Conservation (phyloP, 2,113 vertebrate species). For the Corythaeola cristata region DNA sequence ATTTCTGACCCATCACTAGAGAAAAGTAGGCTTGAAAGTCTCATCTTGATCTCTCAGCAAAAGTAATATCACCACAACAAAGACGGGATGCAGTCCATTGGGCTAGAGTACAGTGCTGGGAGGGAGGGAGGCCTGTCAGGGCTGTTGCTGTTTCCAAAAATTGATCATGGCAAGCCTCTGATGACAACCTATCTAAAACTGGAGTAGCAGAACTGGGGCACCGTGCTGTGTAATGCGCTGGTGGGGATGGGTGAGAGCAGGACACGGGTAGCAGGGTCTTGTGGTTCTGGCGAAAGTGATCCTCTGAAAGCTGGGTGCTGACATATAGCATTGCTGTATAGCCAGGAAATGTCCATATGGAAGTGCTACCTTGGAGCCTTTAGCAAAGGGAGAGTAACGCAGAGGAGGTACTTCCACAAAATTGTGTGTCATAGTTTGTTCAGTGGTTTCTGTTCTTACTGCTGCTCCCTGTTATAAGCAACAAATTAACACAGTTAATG, state of each 20-base stretch:
- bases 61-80: neutral
- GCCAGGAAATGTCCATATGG: neutral
- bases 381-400: neutral
- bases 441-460: neutral
- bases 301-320: neutral
- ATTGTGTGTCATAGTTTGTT: neutral
- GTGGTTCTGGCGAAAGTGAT: neutral
- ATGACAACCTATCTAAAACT: neutral
- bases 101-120: neutral
- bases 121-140: neutral
- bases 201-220: neutral
- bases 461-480: neutral
- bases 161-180: neutral
- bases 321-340: neutral
- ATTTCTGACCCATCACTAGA: neutral
- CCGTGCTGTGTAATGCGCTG: neutral
- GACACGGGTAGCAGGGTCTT: neutral
- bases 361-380: fast-evolving
- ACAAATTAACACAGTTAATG: neutral
- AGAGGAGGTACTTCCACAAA: neutral
- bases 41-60: neutral
- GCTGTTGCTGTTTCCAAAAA: neutral
- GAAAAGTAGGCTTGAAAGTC: neutral
- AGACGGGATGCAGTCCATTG: neutral
- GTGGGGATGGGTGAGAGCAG: neutral